These are phyloP conservation scores for Cryptomyrus ogoouensis DNA, from an alignment of 2,113 vertebrate genomes.

Conservation along the genomic window DNA sequence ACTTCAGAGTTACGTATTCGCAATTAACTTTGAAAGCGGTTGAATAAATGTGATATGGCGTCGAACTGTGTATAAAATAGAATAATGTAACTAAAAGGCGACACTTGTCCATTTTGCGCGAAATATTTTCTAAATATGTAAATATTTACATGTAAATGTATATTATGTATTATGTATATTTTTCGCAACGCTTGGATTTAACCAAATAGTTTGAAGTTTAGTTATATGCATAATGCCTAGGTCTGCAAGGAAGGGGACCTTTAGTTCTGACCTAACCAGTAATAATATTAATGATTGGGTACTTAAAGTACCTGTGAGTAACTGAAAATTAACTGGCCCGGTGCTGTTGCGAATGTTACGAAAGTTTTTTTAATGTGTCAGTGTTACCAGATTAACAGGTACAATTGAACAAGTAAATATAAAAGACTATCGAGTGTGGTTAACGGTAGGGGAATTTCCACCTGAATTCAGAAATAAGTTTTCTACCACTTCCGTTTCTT, in stretches of 20 bases:
- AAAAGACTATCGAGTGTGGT: not conserved
- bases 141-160: not conserved
- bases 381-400: not conserved
- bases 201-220: not conserved
- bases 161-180: not conserved
- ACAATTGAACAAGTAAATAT: not conserved
- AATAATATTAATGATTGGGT: not conserved
- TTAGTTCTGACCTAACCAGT: not conserved
- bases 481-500: conserved; percentile 4
- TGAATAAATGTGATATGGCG: not conserved
- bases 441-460: conserved; percentile 13
- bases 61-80: not conserved
- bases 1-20: not conserved
- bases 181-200: not conserved
- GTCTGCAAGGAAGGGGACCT: not conserved
- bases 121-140: not conserved
- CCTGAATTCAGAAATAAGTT: not conserved
- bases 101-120: not conserved
- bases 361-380: not conserved
- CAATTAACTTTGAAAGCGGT: not conserved
- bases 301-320: not conserved
- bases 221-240: not conserved
- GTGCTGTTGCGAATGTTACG: not conserved
- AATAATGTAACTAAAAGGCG: not conserved
- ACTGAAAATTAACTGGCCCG: not conserved